Percentiles rank a stretch among this genome's conserved stretches.
Conservation (phyloP, 2,888 invertebrate species). For the Pachliopta kotzebuea region DNA sequence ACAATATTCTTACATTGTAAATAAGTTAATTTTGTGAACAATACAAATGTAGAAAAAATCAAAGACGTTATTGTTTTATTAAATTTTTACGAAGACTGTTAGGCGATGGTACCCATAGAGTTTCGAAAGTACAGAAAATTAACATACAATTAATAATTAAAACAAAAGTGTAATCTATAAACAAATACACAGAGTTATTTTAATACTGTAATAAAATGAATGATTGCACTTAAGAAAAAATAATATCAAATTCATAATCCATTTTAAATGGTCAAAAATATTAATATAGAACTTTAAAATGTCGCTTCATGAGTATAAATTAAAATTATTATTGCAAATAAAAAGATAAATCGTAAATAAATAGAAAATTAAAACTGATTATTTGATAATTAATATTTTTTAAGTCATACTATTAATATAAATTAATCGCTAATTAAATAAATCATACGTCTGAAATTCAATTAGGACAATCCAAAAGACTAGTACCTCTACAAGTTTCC, state of each 20-base stretch:
- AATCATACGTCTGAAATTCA: conserved; percentile 12
- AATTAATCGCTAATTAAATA: conserved; percentile 2
- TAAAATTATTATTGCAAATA: not conserved
- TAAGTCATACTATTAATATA: conserved; percentile 2
- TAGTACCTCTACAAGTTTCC: conserved; percentile 17
- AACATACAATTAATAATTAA: not conserved
- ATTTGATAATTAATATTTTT: not conserved
- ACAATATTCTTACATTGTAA: not conserved
- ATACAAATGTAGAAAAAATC: too few relatives aligned
- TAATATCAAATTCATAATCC: conserved; percentile 2
- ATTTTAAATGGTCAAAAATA: not conserved
- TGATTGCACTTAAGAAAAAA: conserved; percentile 10
- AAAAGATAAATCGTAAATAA: not conserved
- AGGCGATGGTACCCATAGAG: not conserved
- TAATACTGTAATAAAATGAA: conserved; percentile 23
- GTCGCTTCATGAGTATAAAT: not conserved
- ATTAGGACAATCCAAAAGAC: conserved; percentile 19
- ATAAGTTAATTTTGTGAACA: not conserved
- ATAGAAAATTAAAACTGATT: not conserved
- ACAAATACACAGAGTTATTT: conserved; percentile 7
- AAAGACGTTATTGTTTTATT: not conserved
- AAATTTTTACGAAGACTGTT: conserved; percentile 5
- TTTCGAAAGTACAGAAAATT: not conserved
- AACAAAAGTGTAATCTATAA: not conserved
- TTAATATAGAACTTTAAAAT: not conserved